Percentiles rank a stretch among this genome's conserved stretches.
phyloP scores from a whole-genome alignment of 2,797 vertebrate species.

The Vipera latastei region DNA sequence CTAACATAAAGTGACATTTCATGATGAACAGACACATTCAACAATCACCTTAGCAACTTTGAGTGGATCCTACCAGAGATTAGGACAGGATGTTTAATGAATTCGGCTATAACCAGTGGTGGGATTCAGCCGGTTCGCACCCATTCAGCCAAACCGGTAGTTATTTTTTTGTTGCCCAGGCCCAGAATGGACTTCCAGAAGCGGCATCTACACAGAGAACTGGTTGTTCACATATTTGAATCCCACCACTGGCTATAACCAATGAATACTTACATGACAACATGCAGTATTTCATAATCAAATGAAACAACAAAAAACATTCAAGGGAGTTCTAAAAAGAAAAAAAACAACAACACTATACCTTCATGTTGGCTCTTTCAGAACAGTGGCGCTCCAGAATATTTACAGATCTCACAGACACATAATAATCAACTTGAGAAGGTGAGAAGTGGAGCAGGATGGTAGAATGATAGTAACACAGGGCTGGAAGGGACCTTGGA shows the following conservation, averaged over 20 bases:
- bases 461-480: background rate
- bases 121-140: too few relatives aligned
- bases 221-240: too few relatives aligned
- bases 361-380: background rate
- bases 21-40: background rate
- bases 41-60: background rate
- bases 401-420: background rate
- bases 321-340: background rate
- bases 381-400: background rate
- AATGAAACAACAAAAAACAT: background rate
- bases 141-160: too few relatives aligned
- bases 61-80: background rate
- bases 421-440: background rate
- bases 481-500: background rate
- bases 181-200: too few relatives aligned
- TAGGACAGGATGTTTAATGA: background rate
- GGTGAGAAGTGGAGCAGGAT: background rate
- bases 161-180: too few relatives aligned
- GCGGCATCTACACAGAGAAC: too few relatives aligned
- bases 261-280: background rate
- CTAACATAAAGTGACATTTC: background rate
- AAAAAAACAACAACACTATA: background rate
- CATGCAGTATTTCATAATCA: background rate
- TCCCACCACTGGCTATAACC: background rate
- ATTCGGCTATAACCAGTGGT: background rate